Evolutionary conservation across 1,140 invertebrate genomes (phyloP), one percentile per base, ranked within the genome.

Genomic region (Atta colombica): DNA sequence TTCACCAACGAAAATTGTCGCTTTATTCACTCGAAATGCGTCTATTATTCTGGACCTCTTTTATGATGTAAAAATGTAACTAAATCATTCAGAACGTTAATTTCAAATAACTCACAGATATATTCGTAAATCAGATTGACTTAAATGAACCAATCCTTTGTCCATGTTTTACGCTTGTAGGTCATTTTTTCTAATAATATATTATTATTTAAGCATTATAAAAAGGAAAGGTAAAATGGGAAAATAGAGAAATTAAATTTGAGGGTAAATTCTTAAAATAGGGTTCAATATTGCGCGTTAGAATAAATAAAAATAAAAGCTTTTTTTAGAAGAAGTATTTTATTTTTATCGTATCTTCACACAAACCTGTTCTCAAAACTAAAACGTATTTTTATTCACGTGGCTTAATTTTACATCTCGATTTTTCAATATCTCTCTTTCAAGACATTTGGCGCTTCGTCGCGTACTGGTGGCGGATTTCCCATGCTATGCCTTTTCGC

Each of bases 401-500:
- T 53, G 55, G 21, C 0, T 69, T 69, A 68, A 53, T 81, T 58
- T 71, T 51, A 7, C 21, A 18, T 7, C 14, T 25, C 18, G 51
- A 81, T 45, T 71, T 45, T 81, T 28, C 66, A 21, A 81, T 72
- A 81, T 3, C 58, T 28, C n/a, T 71, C 28, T 71, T 14, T 39
- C 78, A 58, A 60, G 25, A 71, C 35, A 71, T 3, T 81, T 21
- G 31, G n/a, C 63, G 49, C 7, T 74, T 28, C 18, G 69, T 82
- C 35, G 39, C 39, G 16, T 60, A 55, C 25, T 51, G n/a, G 3
- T 35, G 53, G n/a, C 55, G 25, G 39, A 25, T 81, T 71, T 60
- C 66, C 66, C 66, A 81, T 39, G 69, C 69, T 61, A 58, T 28
- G 69, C 69, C 69, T 84, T 8, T 75, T 71, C 80, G 55, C 68